Evolutionary conservation across 1,140 invertebrate genomes (phyloP).

Genomic region (Myzus persicae): DNA sequence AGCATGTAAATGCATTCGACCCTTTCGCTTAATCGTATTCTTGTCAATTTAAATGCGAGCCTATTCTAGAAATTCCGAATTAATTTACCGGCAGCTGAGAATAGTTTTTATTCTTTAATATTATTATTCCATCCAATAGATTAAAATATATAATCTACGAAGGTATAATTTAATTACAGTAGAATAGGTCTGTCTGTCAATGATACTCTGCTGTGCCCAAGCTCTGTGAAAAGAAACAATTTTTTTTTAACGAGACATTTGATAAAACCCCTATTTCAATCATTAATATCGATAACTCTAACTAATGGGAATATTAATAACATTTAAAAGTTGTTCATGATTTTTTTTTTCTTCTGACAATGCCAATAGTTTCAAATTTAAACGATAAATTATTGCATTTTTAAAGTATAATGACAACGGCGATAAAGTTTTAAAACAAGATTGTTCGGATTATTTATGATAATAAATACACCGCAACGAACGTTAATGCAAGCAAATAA

Average conservation of each 20-base stretch:
- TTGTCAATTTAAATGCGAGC: background rate
- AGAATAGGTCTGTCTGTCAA: background rate
- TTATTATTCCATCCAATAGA: background rate
- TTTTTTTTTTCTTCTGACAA: background rate
- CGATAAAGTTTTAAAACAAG: background rate
- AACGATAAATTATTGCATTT: constrained; percentile 28
- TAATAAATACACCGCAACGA: background rate
- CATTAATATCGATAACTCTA: background rate
- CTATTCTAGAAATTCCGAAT: background rate
- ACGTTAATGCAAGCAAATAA: constrained; percentile 1
- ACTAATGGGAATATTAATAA: constrained; percentile 10
- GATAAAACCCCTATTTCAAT: background rate
- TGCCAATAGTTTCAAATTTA: constrained; percentile 16
- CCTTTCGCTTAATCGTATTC: constrained; percentile 41
- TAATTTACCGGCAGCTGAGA: background rate
- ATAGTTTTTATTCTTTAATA: background rate
- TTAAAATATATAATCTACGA: too few species aligned
- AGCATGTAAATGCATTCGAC: constrained; percentile 21
- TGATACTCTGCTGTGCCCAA: background rate
- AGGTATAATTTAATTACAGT: background rate
- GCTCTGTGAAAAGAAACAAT: background rate
- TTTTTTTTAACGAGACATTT: background rate
- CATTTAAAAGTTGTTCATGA: background rate
- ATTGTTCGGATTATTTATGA: constrained; percentile 12
- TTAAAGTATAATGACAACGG: background rate